Conservation (phyloP, 2,888 invertebrate genomes). For the Epinotia bilunana region DNA sequence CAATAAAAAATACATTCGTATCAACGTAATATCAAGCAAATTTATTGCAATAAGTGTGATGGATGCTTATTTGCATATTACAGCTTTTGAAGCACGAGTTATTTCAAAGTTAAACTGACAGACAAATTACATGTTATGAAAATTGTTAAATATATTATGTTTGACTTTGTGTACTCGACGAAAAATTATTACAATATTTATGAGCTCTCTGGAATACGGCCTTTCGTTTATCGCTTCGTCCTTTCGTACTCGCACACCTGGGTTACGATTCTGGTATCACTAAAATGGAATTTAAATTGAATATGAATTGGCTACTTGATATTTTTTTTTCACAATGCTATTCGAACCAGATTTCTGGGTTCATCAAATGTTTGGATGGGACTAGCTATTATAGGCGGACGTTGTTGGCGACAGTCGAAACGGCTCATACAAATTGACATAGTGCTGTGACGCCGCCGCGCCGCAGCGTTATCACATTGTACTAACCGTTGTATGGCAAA, state of each 20-base stretch:
- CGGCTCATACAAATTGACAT: too few relatives aligned
- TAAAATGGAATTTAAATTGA: background rate
- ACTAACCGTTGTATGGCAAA: too few relatives aligned
- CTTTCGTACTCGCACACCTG: constrained; percentile 5
- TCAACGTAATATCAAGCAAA: background rate
- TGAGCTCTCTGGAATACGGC: constrained; percentile 11
- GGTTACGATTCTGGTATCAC: background rate
- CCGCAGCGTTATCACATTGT: too few relatives aligned
- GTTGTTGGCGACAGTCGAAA: too few relatives aligned
- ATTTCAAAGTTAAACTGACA: constrained; percentile 14
- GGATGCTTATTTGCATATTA: background rate
- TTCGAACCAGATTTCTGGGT: too few relatives aligned
- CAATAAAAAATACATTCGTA: background rate
- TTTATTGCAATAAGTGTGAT: constrained; percentile 5
- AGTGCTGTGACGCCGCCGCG: too few relatives aligned
- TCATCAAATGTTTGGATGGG: too few relatives aligned
- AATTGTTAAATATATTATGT: constrained; percentile 2
- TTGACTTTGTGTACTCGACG: constrained; percentile 16
- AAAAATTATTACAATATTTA: constrained; percentile 38
- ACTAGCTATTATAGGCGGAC: too few relatives aligned
- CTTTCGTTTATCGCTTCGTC: constrained; percentile 21
- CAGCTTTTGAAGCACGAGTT: background rate
- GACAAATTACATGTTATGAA: constrained; percentile 12
- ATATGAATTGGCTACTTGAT: background rate
- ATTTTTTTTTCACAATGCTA: too few relatives aligned